Percentiles rank a stretch among this genome's conserved stretches.
These are phyloP conservation scores for Hermodice carunculata DNA, from an alignment of 2,888 invertebrate genomes.

Conservation along the genomic window DNA sequence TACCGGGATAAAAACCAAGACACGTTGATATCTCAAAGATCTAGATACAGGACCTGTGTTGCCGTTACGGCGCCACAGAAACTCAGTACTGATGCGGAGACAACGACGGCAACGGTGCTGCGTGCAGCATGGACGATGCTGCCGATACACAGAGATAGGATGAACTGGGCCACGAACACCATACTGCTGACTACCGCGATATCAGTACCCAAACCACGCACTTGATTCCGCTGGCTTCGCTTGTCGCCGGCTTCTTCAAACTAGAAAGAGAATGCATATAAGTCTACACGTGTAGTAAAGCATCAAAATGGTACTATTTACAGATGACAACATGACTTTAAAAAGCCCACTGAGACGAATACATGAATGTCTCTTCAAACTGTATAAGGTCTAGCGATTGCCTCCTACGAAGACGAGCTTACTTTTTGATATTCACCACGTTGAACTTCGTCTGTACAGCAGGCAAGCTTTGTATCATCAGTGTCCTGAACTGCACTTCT, in stretches of 20 bases:
- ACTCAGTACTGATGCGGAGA: conserved; percentile 86
- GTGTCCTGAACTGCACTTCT: too few relatives aligned
- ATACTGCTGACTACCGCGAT: conserved; percentile 95
- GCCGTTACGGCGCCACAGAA: conserved; percentile 88
- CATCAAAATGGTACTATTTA: background rate
- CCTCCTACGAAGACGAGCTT: too few relatives aligned
- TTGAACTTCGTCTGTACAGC: too few relatives aligned
- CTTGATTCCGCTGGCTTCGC: conserved; percentile 46
- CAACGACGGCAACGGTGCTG: conserved; percentile 90
- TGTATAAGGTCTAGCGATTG: too few relatives aligned
- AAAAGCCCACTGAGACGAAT: too few relatives aligned
- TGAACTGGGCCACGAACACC: conserved; percentile 95
- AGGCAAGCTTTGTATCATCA: too few relatives aligned
- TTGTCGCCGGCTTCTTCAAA: background rate
- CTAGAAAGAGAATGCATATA: background rate
- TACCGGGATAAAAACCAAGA: background rate
- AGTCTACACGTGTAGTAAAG: background rate
- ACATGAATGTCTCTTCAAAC: too few relatives aligned
- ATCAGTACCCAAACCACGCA: conserved; percentile 94
- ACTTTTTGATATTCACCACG: too few relatives aligned
- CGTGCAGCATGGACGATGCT: conserved; percentile 80
- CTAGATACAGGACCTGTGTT: conserved; percentile 89
- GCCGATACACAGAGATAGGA: conserved; percentile 78
- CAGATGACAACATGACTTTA: background rate
- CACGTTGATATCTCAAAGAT: conserved; percentile 74